Conservation (phyloP, 35 echinoderm and acorn worm species). For the Eucidaris tribuloides region DNA sequence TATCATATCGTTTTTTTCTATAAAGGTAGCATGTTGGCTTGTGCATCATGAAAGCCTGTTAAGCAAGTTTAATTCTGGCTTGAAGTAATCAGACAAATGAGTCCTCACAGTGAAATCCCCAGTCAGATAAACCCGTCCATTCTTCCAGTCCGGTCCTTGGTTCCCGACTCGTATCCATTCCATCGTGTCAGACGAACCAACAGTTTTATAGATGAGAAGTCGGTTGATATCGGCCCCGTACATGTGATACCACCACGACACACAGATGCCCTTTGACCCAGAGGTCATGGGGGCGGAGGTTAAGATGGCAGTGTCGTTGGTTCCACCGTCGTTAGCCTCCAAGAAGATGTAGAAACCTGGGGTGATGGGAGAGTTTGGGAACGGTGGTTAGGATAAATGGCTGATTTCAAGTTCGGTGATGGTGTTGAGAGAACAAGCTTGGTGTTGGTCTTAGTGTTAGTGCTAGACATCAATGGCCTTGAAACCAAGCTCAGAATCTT, state of each 20-base stretch:
- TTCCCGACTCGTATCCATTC: slow-evolving; percentile 74
- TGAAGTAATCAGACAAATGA: too few species aligned
- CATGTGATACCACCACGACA: slow-evolving; percentile 94
- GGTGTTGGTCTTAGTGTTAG: too few species aligned
- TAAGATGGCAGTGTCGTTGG: slow-evolving; percentile 30
- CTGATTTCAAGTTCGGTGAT: too few species aligned
- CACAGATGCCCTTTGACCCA: slow-evolving; percentile 43
- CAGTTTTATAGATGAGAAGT: slow-evolving; percentile 48
- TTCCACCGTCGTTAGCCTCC: slow-evolving; percentile 21
- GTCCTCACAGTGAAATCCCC: slow-evolving; percentile 43
- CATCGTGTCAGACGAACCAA: background rate
- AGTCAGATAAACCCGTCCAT: slow-evolving; percentile 66
- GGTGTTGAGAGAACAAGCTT: too few species aligned
- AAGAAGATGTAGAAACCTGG: slow-evolving; percentile 77
- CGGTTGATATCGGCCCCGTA: slow-evolving; percentile 56
- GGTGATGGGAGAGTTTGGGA: too few species aligned
- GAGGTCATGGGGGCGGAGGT: slow-evolving; percentile 37
- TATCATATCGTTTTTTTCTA: too few species aligned
- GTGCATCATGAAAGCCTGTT: too few species aligned
- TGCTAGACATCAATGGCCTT: too few species aligned
- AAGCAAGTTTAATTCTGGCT: too few species aligned
- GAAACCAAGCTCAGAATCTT: too few species aligned
- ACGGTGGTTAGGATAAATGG: too few species aligned
- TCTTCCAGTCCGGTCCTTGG: slow-evolving; percentile 75
- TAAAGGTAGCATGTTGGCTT: too few species aligned